phyloP scores from a whole-genome alignment of 1,140 invertebrate species.

The Drosophila cardini region DNA sequence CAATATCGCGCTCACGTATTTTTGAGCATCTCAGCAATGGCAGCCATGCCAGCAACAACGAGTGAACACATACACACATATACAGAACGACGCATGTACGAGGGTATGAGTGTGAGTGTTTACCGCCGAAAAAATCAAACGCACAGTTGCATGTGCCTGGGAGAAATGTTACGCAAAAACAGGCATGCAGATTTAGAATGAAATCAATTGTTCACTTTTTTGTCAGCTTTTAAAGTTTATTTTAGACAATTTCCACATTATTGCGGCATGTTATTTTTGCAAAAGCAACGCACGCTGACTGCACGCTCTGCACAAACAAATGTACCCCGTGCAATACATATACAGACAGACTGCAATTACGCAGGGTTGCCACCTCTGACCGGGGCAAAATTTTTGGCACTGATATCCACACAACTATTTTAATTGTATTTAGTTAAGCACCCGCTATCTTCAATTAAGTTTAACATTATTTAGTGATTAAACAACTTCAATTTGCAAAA shows the following conservation, averaged over 20 bases:
- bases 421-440: not conserved
- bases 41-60: slow-evolving; percentile 58
- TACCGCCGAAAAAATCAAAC: slow-evolving; percentile 82
- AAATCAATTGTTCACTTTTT: slow-evolving; percentile 34
- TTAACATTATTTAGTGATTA: not conserved
- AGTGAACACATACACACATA: slow-evolving; percentile 46
- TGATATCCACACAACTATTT: not conserved
- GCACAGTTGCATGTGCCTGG: slow-evolving; percentile 78
- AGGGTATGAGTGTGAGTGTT: slow-evolving; percentile 80
- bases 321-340: slow-evolving; percentile 65
- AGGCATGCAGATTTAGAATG: slow-evolving; percentile 21
- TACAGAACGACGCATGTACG: slow-evolving; percentile 61
- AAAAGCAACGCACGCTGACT: slow-evolving; percentile 66
- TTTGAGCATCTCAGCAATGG: slow-evolving; percentile 63
- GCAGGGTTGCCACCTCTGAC: slow-evolving; percentile 66
- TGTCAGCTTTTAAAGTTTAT: slow-evolving; percentile 15
- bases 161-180: slow-evolving; percentile 73
- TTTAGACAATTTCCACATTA: slow-evolving; percentile 35
- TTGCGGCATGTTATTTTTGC: slow-evolving; percentile 41
- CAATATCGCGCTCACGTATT: slow-evolving; percentile 54
- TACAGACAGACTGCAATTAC: slow-evolving; percentile 82
- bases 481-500: not conserved
- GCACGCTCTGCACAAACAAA: slow-evolving; percentile 79
- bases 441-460: not conserved
- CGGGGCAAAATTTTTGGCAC: slow-evolving; percentile 20